Percentiles rank a stretch among this genome's conserved stretches.
Conservation (phyloP, 2,113 vertebrate species). For the Ailurus styani region DNA sequence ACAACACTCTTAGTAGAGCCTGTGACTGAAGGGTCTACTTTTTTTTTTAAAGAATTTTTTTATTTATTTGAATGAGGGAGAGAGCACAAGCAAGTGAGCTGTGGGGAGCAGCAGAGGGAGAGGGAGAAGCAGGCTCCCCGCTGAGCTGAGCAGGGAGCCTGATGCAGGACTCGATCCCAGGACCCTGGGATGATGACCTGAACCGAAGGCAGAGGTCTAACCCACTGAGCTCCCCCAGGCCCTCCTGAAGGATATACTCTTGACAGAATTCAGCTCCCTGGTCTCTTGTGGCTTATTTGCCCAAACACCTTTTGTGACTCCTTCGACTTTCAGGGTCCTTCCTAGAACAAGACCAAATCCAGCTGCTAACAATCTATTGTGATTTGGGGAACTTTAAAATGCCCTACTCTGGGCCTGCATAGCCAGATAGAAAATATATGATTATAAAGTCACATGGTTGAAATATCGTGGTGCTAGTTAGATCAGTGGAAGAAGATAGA, state of each 20-base stretch:
- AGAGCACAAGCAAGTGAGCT: no score
- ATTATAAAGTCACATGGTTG: neutral
- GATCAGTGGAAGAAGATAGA: neutral
- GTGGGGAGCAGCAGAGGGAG: no score
- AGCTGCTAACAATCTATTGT: neutral
- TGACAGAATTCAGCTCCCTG: neutral
- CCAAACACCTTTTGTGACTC: neutral
- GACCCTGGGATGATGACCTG: no score
- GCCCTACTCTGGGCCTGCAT: neutral
- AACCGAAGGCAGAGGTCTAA: no score
- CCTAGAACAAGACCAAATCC: neutral
- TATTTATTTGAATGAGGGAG: no score
- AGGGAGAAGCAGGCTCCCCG: no score
- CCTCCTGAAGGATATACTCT: neutral
- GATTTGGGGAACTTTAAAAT: neutral
- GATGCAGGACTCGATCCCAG: no score
- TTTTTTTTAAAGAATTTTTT: neutral
- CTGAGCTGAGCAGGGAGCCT: no score
- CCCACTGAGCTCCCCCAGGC: no score
- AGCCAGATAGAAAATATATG: neutral
- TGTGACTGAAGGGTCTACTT: neutral
- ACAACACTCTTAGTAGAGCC: fast-evolving
- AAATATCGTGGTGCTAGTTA: neutral
- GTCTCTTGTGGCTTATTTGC: neutral
- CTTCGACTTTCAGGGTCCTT: neutral